Percentiles rank a stretch among this genome's conserved stretches.
Conservation (phyloP, 2,888 invertebrate genomes). For the Bellardia bayeri region DNA sequence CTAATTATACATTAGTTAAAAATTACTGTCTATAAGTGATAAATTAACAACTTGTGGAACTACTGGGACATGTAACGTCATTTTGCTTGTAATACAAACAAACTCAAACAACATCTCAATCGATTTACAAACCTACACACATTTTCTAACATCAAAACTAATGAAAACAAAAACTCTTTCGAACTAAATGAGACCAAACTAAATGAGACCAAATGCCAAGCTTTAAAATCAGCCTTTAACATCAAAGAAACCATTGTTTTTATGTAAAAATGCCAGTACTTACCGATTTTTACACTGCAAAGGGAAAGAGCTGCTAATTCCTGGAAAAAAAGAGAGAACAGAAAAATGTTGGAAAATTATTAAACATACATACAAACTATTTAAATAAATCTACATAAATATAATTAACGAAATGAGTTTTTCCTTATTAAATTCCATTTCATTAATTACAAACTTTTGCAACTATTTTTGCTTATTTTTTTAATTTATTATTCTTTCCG, state of each 20-base stretch:
- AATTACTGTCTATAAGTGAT: too few species aligned
- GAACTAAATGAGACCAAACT: background rate
- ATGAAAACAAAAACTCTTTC: background rate
- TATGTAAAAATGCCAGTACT: background rate
- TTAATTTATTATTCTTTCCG: background rate
- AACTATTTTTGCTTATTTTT: background rate
- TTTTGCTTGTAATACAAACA: background rate
- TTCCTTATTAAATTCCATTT: background rate
- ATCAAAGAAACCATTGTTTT: background rate
- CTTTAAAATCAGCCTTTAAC: background rate
- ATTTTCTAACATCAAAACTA: background rate
- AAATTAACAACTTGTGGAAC: too few species aligned
- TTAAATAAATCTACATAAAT: background rate
- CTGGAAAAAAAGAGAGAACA: background rate
- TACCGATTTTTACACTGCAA: background rate
- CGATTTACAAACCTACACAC: background rate
- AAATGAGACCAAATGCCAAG: background rate
- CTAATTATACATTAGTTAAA: too few species aligned
- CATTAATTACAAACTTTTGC: background rate
- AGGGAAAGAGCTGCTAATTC: background rate
- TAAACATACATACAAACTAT: too few species aligned
- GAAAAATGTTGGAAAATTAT: too few species aligned
- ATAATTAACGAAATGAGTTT: background rate
- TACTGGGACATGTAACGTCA: background rate
- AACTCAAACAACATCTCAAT: slow-evolving; percentile 2